These are phyloP conservation scores for Zosterops hypoxanthus DNA, from an alignment of 2,113 vertebrate species.

Conservation along the genomic window DNA sequence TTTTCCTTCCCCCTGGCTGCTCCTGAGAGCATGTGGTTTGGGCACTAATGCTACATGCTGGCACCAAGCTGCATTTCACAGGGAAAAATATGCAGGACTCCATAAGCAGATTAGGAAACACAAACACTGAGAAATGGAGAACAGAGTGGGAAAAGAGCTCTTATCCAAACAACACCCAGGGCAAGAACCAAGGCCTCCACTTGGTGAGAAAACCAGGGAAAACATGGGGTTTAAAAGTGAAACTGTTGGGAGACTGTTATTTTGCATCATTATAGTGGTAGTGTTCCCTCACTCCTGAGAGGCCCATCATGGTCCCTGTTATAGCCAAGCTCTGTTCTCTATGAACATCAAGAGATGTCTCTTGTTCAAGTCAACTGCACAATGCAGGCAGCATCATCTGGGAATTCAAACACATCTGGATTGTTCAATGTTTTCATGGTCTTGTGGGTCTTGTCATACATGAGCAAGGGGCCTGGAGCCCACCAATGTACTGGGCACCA, in stretches of 20 bases:
- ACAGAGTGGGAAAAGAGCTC: not conserved
- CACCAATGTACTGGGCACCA: not conserved
- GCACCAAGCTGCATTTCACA: not conserved
- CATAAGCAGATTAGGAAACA: slow-evolving; percentile 13
- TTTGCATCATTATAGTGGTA: not conserved
- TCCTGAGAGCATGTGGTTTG: not conserved
- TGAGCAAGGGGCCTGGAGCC: not conserved
- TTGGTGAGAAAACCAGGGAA: not conserved
- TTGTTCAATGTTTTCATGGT: not conserved
- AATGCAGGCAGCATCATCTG: not conserved
- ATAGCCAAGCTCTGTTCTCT: not conserved
- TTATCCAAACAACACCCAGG: not conserved
- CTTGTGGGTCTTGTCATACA: not conserved
- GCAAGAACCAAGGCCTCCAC: not conserved
- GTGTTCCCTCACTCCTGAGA: not conserved
- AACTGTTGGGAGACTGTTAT: not conserved
- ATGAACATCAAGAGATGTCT: not conserved
- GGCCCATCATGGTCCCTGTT: fast-evolving
- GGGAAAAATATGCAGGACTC: not conserved
- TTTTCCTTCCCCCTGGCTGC: not conserved
- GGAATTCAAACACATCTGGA: not conserved
- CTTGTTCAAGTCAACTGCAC: not conserved
- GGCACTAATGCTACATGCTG: not conserved
- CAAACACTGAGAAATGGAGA: not conserved
- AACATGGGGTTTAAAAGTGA: not conserved